These are phyloP conservation scores for Helicorthomorpha holstii DNA, from an alignment of 1,140 invertebrate species.

Conservation along the genomic window DNA sequence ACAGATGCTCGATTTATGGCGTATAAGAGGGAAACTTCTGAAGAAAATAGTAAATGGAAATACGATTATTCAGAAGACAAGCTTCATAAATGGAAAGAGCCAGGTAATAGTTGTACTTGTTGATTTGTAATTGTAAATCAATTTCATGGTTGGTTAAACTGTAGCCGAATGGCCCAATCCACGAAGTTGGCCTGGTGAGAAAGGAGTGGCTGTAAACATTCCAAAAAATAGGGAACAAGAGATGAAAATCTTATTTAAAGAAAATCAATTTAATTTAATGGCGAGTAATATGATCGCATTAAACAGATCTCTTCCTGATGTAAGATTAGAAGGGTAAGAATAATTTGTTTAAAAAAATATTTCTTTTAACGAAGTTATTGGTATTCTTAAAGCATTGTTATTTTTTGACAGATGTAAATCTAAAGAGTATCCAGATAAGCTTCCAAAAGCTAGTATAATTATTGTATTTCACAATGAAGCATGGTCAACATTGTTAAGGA, in stretches of 20 bases:
- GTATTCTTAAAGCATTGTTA: too few relatives aligned
- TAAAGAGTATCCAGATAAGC: constrained; percentile 52
- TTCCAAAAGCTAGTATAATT: constrained; percentile 81
- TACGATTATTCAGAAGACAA: constrained; percentile 3
- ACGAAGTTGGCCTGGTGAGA: constrained; percentile 57
- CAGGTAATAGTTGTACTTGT: neutral
- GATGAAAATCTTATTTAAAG: constrained; percentile 88
- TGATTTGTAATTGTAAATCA: neutral
- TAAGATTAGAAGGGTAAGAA: constrained; percentile 76
- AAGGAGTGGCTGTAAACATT: constrained; percentile 74
- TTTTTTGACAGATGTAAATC: constrained; percentile 49
- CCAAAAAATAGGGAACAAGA: constrained; percentile 61
- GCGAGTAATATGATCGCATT: constrained; percentile 95
- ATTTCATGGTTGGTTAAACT: too few relatives aligned
- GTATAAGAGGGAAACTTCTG: constrained; percentile 1
- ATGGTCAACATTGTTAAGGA: constrained; percentile 85
- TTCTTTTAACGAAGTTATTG: neutral
- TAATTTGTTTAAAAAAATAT: neutral
- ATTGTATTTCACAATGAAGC: constrained; percentile 98
- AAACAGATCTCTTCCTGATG: constrained; percentile 87
- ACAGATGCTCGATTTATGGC: constrained; percentile 9
- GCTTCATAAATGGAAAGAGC: neutral
- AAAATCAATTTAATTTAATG: constrained; percentile 96
- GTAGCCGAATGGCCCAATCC: constrained; percentile 5
- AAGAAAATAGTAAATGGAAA: constrained; percentile 2